Base-by-base conservation (phyloP, 1,140 invertebrate genomes). In the Zaprionus lachaisei region DNA sequence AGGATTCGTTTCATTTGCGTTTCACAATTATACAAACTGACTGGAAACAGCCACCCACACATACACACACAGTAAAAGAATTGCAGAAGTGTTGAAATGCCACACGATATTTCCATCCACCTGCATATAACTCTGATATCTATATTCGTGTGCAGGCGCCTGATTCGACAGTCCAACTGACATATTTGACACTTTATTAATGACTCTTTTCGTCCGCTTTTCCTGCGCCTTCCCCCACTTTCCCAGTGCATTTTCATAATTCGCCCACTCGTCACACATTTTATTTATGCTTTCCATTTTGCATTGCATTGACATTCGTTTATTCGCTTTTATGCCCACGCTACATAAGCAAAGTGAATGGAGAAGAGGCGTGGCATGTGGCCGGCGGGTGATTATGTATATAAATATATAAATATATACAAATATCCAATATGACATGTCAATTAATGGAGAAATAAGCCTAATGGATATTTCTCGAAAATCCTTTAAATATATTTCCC, bases 21-120 rank as follows among this genome's bases (percentile, higher is more conserved):
- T 76, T 78, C 63, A 77, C 79, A 79, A 84, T 84, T 84, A 86
- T 84, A 31, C 28, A 76, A 69, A 57, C 68, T 79, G 79, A 82
- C 83, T 69, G 44, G 11, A 38, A 44, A 17, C 15, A 26, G 14
- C n/a, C 60, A 26, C 5, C 9, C 22, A 31, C 24, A 34, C 15
- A 63, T 5, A 55, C 28, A 65, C 31, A 49, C 26, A 63, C 44
- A 49, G 26, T 4, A 55, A 14, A 44, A 1, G 41, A 17, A 49
- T 28, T 22, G 12, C n/a, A 20, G 7, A 28, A 28, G 26, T 47
- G 20, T 20, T 60, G 9, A 11, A 57, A 56, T 24, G 58, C 41
- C 41, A 44, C 14, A 20, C 28, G 38, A 61, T 26, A 34, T 61
- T 62, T 26, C 0, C 24, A 62, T 62, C 17, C 22, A 12, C 20